Conservation (phyloP, 2,797 vertebrate species). For the Sebastolobus altivelis region DNA sequence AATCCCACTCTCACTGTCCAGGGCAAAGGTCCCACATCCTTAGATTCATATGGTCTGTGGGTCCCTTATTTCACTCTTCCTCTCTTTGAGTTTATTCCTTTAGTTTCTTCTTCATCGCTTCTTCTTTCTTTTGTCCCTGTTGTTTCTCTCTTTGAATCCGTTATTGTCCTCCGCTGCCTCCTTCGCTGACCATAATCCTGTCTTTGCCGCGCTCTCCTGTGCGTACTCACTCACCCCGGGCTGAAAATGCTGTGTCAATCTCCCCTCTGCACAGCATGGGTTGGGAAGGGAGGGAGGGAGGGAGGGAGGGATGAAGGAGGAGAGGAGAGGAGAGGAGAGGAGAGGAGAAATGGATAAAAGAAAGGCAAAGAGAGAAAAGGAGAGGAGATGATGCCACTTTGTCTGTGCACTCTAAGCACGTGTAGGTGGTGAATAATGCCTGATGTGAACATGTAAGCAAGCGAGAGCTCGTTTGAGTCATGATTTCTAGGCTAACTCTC, state of each 20-base stretch:
- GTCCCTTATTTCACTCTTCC: constrained; percentile 9
- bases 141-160: constrained; percentile 67
- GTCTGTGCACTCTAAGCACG: constrained; percentile 48
- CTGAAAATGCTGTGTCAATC: constrained; percentile 78
- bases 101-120: constrained; percentile 47
- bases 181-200: constrained; percentile 75
- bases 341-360: neutral
- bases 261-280: constrained; percentile 47
- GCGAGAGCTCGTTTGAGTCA: constrained; percentile 46
- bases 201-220: constrained; percentile 51
- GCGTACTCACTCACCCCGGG: constrained; percentile 43
- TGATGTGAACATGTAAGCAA: constrained; percentile 37
- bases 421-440: constrained; percentile 67
- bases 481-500: constrained; percentile 33
- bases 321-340: neutral
- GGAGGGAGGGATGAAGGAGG: neutral
- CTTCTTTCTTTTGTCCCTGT: constrained; percentile 30
- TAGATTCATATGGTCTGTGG: neutral
- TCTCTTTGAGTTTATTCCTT: constrained; percentile 24
- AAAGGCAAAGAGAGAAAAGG: constrained; percentile 1
- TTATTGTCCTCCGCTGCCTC: constrained; percentile 69
- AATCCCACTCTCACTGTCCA: constrained; percentile 30
- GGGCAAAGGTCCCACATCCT: constrained; percentile 42
- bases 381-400: constrained; percentile 41
- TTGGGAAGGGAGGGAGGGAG: constrained; percentile 37